Evolutionary conservation across 53 echinoderm and acorn worm species (phyloP).

Genomic region (Apostichopus leukothele): DNA sequence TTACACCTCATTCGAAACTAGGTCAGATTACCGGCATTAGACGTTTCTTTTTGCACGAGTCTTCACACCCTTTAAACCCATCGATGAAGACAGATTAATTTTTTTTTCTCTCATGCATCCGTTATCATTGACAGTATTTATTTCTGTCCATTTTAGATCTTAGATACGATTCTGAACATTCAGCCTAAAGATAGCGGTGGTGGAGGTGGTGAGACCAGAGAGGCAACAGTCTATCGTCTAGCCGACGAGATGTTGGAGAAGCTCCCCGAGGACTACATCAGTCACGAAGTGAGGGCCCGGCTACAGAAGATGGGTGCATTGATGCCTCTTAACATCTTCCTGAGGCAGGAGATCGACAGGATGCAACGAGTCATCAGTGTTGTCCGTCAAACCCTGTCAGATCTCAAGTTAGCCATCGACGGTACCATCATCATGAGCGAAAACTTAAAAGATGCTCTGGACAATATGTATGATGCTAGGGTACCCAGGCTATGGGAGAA

Average conservation of each 20-base stretch:
- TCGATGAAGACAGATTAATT: too few species aligned
- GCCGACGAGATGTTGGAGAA: conserved; percentile 97
- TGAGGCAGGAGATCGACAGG: conserved; percentile 95
- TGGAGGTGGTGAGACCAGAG: conserved; percentile 84
- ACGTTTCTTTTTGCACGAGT: too few species aligned
- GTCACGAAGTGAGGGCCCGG: conserved; percentile 78
- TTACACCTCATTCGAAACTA: too few species aligned
- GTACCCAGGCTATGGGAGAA: conserved; percentile 88
- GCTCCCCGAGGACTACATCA: conserved; percentile 69
- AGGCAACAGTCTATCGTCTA: conserved; percentile 76
- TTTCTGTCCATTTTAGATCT: conserved; percentile 58
- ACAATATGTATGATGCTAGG: conserved; percentile 98
- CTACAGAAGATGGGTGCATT: conserved; percentile 95
- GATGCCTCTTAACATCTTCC: conserved; percentile 91
- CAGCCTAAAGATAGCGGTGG: conserved; percentile 96
- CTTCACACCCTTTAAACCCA: too few species aligned
- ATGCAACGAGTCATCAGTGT: conserved; percentile 91
- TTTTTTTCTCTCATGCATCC: too few species aligned
- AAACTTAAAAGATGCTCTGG: conserved; percentile 91
- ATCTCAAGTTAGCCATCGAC: conserved; percentile 96
- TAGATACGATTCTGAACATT: conserved; percentile 92
- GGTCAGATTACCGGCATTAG: too few species aligned
- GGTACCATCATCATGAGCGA: conserved; percentile 99
- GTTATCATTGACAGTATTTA: too few species aligned
- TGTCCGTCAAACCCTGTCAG: conserved; percentile 79